Evolutionary conservation across 2,113 vertebrate genomes (phyloP).

Genomic region (Aplodontia rufa): DNA sequence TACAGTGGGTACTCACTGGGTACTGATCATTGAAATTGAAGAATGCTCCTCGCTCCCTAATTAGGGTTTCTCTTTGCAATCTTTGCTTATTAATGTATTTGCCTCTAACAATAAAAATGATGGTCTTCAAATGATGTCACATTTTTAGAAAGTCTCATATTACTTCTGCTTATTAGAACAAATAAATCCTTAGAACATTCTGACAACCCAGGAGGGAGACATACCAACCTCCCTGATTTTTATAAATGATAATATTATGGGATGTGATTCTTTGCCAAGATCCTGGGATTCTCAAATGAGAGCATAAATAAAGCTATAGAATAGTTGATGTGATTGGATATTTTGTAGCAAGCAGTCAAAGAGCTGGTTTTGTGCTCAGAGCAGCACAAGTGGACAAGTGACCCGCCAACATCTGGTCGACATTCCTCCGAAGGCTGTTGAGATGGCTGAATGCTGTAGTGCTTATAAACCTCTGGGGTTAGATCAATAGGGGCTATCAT

Average conservation of each 20-base stretch:
- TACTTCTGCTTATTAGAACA: not conserved
- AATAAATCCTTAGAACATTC: not conserved
- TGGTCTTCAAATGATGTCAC: not conserved
- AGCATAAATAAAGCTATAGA: not conserved
- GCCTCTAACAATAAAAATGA: not conserved
- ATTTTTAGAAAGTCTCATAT: conserved; percentile 32
- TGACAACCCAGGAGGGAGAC: not conserved
- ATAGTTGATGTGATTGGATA: not conserved
- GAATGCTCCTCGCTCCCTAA: not conserved
- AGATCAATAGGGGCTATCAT: not conserved
- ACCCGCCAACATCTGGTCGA: not conserved
- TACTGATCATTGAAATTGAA: not conserved
- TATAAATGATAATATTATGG: not conserved
- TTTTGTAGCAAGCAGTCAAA: not conserved
- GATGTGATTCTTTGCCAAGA: conserved; percentile 12
- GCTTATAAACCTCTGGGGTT: not conserved
- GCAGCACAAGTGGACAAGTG: not conserved
- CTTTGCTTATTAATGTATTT: not conserved
- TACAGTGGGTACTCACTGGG: not conserved
- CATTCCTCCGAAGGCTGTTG: not conserved
- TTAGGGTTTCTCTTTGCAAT: not conserved
- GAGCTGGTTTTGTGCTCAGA: conserved; percentile 17
- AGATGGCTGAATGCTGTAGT: too few species aligned
- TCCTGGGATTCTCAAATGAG: not conserved
- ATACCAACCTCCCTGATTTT: not conserved